Evolutionary conservation across 2,797 vertebrate species (phyloP), one percentile per base, ranked within the genome.

Genomic region (Sebastolobus altivelis): DNA sequence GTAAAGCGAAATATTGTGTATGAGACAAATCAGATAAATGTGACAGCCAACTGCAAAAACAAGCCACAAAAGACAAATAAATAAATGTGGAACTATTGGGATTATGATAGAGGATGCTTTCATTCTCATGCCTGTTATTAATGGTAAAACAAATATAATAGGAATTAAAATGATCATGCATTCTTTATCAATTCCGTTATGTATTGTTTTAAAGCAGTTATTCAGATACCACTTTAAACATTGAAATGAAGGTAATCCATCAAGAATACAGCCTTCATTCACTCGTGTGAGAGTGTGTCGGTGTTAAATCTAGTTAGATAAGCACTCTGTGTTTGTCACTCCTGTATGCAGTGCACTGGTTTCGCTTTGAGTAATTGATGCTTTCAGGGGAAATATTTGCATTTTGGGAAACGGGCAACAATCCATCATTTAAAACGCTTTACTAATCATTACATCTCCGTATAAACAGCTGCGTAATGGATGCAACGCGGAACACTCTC

Each of bases 381-480:
- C 58, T 87, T 87, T 77, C 72, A 56, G 33, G 67, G 60, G 40
- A 83, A 86, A 86, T 83, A 85, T 89, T 90, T 81, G 82, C 80
- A 88, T 88, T 84, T 89, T 84, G 58, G 52, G 10, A 75, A 83
- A 80, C 38, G 5, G 52, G 59, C 82, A 79, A 80, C 75, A 75
- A 90, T 93, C 81, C 83, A 86, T 93, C 88, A 83, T 66, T 38
- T 25, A 73, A 75, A 80, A 37, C 2, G 7, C 76, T 83, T 86
- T 87, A 52, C 73, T 84, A 84, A 86, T 92, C 85, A 91, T 89
- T 82, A 78, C 75, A 89, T 89, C 82, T 79, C 8, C 3, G 58
- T 63, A 86, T 86, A 89, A 92, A 89, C 85, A 89, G 70, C 79
- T 83, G 72, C 65, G 75, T 84, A 83, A 90, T 83, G 60, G 76